Conservation (phyloP, 2,113 vertebrate species). For the Alethe castanea region DNA sequence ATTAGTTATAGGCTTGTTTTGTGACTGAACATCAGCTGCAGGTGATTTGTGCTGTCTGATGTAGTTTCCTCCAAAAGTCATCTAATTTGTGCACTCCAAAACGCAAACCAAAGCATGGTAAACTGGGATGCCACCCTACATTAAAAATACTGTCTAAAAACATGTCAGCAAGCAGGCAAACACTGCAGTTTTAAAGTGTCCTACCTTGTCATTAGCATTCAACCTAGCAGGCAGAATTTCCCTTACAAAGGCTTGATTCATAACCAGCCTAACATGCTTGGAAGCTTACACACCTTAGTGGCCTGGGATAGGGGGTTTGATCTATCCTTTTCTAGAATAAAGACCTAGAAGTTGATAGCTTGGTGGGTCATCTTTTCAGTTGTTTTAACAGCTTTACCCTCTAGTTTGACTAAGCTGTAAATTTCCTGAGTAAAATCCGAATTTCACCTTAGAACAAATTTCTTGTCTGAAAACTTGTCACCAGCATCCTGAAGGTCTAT, state of each 20-base stretch:
- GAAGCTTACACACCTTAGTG: background rate
- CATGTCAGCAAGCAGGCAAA: background rate
- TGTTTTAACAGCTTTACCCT: background rate
- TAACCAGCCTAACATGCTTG: background rate
- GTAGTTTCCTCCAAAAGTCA: background rate
- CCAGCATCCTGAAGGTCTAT: background rate
- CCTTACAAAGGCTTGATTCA: background rate
- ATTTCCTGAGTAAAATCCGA: background rate
- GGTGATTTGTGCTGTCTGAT: background rate
- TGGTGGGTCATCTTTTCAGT: background rate
- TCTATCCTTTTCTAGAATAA: background rate
- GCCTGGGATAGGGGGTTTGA: rapidly evolving
- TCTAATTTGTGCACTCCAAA: background rate
- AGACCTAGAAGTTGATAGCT: background rate
- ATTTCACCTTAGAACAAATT: background rate
- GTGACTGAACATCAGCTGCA: background rate
- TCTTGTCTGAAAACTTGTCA: background rate
- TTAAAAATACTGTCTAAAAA: background rate
- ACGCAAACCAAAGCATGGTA: background rate
- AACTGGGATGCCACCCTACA: background rate
- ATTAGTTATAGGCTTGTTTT: background rate
- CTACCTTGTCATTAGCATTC: background rate
- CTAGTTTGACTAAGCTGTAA: background rate
- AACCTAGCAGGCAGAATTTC: background rate
- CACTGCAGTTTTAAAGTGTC: background rate